Evolutionary conservation across 1,140 invertebrate genomes (phyloP).

Genomic region (Zaprionus kolodkinae): DNA sequence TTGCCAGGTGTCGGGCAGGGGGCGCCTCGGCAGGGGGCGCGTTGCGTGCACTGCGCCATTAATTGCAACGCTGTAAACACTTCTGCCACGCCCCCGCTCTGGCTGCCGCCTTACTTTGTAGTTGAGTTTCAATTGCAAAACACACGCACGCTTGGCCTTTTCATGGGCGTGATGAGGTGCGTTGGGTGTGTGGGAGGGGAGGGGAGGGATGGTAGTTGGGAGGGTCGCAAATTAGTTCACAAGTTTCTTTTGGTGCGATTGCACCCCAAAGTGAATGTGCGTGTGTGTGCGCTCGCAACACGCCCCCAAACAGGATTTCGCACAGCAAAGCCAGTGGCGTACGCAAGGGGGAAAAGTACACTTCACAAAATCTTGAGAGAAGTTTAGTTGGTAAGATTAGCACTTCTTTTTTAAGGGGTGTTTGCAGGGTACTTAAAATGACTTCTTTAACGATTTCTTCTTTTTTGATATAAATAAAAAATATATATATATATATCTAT

Average conservation of each 20-base stretch:
- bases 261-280: slow-evolving; percentile 40
- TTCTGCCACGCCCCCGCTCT: slow-evolving; percentile 59
- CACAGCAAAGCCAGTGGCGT: background rate
- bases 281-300: slow-evolving; percentile 34
- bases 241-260: slow-evolving; percentile 59
- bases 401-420: no score
- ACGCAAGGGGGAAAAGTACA: background rate
- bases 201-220: background rate
- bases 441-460: no score
- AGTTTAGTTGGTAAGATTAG: background rate
- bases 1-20: slow-evolving; percentile 18
- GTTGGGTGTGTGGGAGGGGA: background rate
- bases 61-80: slow-evolving; percentile 79
- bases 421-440: no score
- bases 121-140: slow-evolving; percentile 75
- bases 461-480: no score
- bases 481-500: no score
- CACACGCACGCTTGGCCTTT: slow-evolving; percentile 56
- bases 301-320: slow-evolving; percentile 45
- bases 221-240: slow-evolving; percentile 70
- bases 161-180: background rate
- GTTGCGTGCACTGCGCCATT: slow-evolving; percentile 70
- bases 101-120: slow-evolving; percentile 59
- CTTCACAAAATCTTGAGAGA: background rate
- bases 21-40: slow-evolving; percentile 13